Percentiles rank a stretch among this genome's conserved stretches.
These are phyloP conservation scores for Pedionomus torquatus DNA, from an alignment of 2,113 vertebrate genomes.

Conservation along the genomic window DNA sequence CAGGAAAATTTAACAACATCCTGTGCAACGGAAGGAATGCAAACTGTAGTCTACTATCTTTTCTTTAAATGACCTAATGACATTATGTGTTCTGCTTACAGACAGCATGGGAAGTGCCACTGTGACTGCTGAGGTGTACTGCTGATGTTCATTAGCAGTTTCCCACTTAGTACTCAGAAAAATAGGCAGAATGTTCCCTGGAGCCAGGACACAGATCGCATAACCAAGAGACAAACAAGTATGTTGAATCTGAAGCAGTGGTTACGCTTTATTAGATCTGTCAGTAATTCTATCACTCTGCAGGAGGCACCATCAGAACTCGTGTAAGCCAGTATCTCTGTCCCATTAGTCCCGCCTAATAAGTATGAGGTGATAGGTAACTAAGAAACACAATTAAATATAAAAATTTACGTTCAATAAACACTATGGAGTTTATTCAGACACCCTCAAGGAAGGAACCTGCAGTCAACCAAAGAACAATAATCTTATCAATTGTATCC, in stretches of 20 bases:
- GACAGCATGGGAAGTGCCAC: neutral
- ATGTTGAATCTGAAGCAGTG: neutral
- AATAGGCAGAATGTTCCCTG: constrained; percentile 13
- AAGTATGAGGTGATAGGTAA: constrained; percentile 26
- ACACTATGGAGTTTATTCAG: neutral
- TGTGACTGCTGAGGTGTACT: neutral
- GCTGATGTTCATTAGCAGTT: constrained; percentile 31
- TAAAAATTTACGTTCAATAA: constrained; percentile 6
- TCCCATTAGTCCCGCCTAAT: constrained; percentile 52
- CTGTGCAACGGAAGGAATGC: neutral
- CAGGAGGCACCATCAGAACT: neutral
- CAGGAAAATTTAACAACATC: neutral
- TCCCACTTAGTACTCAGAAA: constrained; percentile 21
- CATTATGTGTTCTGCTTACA: neutral
- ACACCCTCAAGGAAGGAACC: neutral
- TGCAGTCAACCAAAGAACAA: neutral
- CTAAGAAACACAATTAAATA: constrained; percentile 32
- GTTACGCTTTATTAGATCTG: constrained; percentile 55
- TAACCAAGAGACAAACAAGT: constrained; percentile 17
- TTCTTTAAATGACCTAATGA: neutral
- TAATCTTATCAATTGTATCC: neutral
- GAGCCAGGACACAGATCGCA: neutral
- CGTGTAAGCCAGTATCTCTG: neutral
- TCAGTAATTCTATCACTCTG: constrained; percentile 51
- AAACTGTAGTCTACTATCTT: neutral